A percentile compares a stretch with the other conserved stretches of the same genome.
phyloP scores from a whole-genome alignment of 2,797 vertebrate species.

The Halcyon chelicuti region DNA sequence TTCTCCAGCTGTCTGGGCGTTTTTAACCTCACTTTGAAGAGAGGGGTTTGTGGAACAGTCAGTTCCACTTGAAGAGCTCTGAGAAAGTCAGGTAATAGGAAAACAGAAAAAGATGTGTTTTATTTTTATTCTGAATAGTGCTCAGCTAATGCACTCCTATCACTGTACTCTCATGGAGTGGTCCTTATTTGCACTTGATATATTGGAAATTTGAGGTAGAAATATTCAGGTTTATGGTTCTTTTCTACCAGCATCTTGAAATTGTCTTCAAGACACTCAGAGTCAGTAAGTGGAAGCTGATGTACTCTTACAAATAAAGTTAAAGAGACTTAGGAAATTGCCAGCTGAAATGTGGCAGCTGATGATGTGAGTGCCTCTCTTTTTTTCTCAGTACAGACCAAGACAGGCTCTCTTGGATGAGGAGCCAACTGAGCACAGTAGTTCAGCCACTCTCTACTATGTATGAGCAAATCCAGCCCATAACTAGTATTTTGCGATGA shows the following conservation, averaged over 20 bases:
- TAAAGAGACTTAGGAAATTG: not conserved
- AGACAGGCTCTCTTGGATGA: not conserved
- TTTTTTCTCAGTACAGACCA: not conserved
- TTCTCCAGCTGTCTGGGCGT: not conserved
- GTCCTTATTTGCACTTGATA: not conserved
- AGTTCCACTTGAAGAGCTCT: not conserved
- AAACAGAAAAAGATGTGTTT: not conserved
- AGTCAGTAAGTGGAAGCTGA: not conserved
- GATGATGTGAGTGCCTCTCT: not conserved
- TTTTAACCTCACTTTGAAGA: not conserved
- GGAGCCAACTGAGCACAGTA: not conserved
- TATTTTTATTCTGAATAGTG: not conserved
- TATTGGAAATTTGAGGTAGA: not conserved
- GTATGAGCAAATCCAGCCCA: not conserved
- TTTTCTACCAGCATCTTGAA: not conserved
- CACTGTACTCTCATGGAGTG: not conserved
- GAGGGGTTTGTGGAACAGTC: not conserved
- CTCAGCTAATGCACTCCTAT: not conserved
- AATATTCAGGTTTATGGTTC: not conserved
- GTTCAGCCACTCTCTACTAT: not conserved
- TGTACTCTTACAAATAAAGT: not conserved
- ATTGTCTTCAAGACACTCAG: not conserved
- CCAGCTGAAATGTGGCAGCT: not conserved
- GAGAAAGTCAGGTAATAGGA: not conserved
- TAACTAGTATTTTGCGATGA: not conserved